Evolutionary conservation across 2,797 vertebrate species (phyloP).

Genomic region (Hephaestus fuliginosus): DNA sequence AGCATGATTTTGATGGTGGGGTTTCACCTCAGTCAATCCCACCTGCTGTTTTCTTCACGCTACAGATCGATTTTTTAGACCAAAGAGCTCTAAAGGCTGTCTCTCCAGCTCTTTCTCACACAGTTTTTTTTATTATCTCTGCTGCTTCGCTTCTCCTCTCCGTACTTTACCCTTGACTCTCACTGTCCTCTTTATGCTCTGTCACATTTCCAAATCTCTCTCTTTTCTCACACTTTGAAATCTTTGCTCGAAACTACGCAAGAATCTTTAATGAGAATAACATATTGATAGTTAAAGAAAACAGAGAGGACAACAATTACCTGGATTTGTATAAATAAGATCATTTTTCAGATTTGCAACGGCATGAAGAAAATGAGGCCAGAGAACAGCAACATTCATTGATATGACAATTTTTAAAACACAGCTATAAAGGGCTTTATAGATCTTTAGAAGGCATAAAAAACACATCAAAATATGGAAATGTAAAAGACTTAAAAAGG

Average conservation of each 20-base stretch:
- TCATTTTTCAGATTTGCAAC: conserved; percentile 1
- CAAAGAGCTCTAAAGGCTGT: conserved; percentile 25
- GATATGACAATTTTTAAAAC: conserved; percentile 12
- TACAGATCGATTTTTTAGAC: conserved; percentile 59
- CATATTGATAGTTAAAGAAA: conserved; percentile 22
- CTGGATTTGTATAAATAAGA: conserved; percentile 25
- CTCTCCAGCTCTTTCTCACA: conserved; percentile 52
- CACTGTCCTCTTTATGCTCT: conserved; percentile 28
- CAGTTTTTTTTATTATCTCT: conserved; percentile 25
- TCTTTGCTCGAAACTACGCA: conserved; percentile 18
- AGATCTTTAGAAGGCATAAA: conserved; percentile 18
- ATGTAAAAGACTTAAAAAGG: background rate
- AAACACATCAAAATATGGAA: conserved; percentile 4
- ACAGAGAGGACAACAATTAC: conserved; percentile 38
- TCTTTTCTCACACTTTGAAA: conserved; percentile 39
- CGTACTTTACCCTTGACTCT: conserved; percentile 43
- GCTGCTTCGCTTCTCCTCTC: conserved; percentile 34
- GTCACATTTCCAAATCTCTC: conserved; percentile 53
- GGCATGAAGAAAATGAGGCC: conserved; percentile 6
- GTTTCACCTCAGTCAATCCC: conserved; percentile 49
- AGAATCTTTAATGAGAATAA: conserved; percentile 38
- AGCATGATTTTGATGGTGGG: conserved; percentile 30
- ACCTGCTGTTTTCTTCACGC: conserved; percentile 42
- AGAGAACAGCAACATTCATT: background rate
- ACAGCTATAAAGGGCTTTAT: background rate